phyloP scores from a whole-genome alignment of 1,140 invertebrate genomes.

The Bombus ignitus region DNA sequence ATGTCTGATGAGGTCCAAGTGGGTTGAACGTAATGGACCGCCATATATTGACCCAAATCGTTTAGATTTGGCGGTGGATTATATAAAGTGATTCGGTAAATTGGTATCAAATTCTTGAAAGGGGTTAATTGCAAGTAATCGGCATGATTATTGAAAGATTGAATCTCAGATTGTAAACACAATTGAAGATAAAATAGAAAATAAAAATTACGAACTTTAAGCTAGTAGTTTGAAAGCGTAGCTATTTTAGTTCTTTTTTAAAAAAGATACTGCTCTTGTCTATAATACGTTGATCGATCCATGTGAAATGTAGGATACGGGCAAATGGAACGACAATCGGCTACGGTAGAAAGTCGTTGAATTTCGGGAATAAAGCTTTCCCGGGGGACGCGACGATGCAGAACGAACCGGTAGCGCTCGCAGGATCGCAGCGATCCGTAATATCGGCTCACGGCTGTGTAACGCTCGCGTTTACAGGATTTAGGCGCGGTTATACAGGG shows the following conservation, averaged over 20 bases:
- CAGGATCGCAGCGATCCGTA: constrained; percentile 45
- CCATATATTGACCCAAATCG: not conserved
- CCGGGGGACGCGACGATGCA: constrained; percentile 45
- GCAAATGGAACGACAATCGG: not conserved
- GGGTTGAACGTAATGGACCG: not conserved
- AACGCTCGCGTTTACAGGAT: constrained; percentile 57
- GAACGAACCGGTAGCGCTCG: constrained; percentile 51
- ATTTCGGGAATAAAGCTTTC: not conserved
- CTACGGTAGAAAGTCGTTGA: no score
- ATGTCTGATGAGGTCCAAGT: not conserved
- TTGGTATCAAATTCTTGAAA: no score
- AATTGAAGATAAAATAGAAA: not conserved
- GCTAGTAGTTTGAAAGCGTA: not conserved
- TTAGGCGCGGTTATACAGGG: constrained; percentile 47
- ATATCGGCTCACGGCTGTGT: constrained; percentile 54
- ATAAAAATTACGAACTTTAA: not conserved
- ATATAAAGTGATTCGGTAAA: no score
- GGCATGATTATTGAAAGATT: no score
- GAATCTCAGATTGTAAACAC: not conserved
- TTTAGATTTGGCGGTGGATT: not conserved
- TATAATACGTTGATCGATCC: not conserved
- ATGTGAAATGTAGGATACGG: not conserved
- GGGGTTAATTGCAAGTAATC: no score
- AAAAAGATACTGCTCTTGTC: not conserved
- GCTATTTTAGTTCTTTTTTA: not conserved